Conservation (phyloP, 2,797 vertebrate species). For the Enteromius afrohamiltoni region DNA sequence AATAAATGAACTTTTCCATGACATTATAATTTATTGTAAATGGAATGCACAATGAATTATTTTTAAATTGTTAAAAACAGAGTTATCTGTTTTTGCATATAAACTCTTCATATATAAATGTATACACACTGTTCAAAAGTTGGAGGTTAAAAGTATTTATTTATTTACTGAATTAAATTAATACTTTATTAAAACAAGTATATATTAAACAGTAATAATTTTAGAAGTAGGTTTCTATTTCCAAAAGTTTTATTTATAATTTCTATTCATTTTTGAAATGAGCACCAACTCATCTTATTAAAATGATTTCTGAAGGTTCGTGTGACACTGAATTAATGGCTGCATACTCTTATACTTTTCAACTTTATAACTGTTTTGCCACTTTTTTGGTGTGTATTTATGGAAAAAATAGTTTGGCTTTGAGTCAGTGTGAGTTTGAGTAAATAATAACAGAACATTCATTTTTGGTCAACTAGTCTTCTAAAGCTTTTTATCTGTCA, state of each 20-base stretch:
- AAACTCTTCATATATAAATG: too few species aligned
- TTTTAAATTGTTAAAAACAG: too few species aligned
- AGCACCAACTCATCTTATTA: not conserved
- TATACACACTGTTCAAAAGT: not conserved
- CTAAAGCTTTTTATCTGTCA: slow-evolving; percentile 17
- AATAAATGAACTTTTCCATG: too few species aligned
- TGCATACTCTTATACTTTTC: not conserved
- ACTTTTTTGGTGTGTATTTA: not conserved
- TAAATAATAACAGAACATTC: slow-evolving; percentile 37
- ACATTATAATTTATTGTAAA: too few species aligned
- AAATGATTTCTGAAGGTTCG: too few species aligned
- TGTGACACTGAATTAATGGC: too few species aligned
- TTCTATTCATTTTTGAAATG: not conserved
- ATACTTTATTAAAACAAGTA: not conserved
- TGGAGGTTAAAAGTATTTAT: not conserved
- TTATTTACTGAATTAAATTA: not conserved
- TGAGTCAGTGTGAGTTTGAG: slow-evolving; percentile 37
- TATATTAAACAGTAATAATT: not conserved
- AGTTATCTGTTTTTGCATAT: too few species aligned
- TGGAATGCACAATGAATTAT: too few species aligned
- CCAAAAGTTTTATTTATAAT: not conserved
- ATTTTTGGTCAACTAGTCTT: not conserved
- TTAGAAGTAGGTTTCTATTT: not conserved
- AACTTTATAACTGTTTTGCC: not conserved
- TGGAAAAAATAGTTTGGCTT: slow-evolving; percentile 18